Percentiles rank a stretch among this genome's conserved stretches.
Evolutionary conservation across 1,140 invertebrate genomes (phyloP).

Genomic region (Temnothorax curvispinosus): DNA sequence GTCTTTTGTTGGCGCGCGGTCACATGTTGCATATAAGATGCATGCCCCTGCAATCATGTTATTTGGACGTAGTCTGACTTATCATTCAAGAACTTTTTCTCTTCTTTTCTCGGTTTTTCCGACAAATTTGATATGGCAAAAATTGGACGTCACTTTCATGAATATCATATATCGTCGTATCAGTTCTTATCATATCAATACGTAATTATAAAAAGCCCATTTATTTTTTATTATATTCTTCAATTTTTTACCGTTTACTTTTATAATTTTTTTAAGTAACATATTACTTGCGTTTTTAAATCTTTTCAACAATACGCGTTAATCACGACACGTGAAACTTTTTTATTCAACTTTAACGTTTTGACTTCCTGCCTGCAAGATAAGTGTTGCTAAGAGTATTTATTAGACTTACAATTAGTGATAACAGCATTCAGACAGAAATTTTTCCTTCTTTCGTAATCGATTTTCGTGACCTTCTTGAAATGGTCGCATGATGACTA

Average conservation of each 20-base stretch:
- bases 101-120: not conserved
- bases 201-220: not conserved
- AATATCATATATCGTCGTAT: not conserved
- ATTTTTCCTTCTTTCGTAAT: slow-evolving; percentile 16
- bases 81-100: not conserved
- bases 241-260: not conserved
- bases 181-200: not conserved
- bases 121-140: not conserved
- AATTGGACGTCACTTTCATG: not conserved
- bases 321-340: not conserved
- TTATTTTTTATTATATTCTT: not conserved
- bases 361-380: not conserved
- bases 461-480: not conserved
- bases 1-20: slow-evolving; percentile 57
- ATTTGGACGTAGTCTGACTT: slow-evolving; percentile 3
- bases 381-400: not conserved
- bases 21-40: slow-evolving; percentile 1
- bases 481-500: not conserved
- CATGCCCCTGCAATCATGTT: not conserved
- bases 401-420: not conserved
- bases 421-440: not conserved
- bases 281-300: not conserved
- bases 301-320: not conserved
- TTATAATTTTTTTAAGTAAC: not conserved
- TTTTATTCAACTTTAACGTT: not conserved